Base-by-base conservation (phyloP, 2,113 vertebrate species). In the Sebastes schlegelii region DNA sequence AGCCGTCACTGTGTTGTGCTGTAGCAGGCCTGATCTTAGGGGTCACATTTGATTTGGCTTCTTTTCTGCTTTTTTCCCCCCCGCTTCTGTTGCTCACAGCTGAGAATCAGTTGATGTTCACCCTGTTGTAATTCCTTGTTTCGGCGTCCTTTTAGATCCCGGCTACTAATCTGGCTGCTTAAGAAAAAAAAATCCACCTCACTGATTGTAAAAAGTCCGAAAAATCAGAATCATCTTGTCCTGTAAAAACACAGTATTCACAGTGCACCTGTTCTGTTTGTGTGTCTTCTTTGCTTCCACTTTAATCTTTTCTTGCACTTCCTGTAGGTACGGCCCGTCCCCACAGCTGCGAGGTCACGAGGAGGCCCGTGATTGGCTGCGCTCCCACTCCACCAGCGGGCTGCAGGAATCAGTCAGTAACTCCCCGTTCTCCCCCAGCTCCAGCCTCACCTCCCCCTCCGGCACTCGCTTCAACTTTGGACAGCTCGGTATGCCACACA, bases 391-490 rank as follows among this genome's bases (percentile, higher is more conserved):
- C 46, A 96, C 97, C 7, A 97, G 97, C 9, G 98, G 98, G 9
- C 95, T 99, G 57, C 98, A 99, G 95, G 98, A 99, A 52, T 97
- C 97, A 0, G 95, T 94, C 79, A 94, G 94, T 85, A 98, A 96
- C 91, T 99, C 98, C 1, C 98, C 98, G 0, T 99, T 99, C 89
- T 99, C 98, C 8, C 98, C 98, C 1, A 96, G 97, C 58, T 99
- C 98, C 91, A 99, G 97, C 72, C 88, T 99, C 61, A 99, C 97
- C 40, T 99, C 98, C 3, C 98, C 98, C 19, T 98, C 97, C 0
- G 97, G 97, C 69, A 99, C 97, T 0, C 95, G 98, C 86, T 99
- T 99, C 93, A 99, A 97, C 95, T 99, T 99, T 48, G 97, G 95
- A 0, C 97, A 98, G 92, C 97, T 99, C 1, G 97, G 98, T 99